A percentile compares a stretch with the other conserved stretches of the same genome.
These are phyloP conservation scores for Drosophila mayri DNA, from an alignment of 1,140 invertebrate species.

Conservation along the genomic window DNA sequence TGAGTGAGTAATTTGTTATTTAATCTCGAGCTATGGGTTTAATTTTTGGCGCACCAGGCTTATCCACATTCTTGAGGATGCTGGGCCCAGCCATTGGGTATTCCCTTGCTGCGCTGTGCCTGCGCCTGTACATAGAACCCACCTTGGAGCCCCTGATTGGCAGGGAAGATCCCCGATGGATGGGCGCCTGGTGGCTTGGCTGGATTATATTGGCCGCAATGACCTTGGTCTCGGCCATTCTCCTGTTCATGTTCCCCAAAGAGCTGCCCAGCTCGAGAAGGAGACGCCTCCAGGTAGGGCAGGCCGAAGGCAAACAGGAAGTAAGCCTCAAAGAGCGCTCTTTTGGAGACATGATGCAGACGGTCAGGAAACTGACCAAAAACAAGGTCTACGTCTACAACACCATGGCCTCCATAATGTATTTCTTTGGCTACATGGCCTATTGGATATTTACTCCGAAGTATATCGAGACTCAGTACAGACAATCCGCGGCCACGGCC, in stretches of 20 bases:
- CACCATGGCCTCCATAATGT: conserved; percentile 88
- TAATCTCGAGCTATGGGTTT: neutral
- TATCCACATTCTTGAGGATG: conserved; percentile 89
- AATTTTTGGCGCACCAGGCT: conserved; percentile 80
- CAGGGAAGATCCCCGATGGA: conserved; percentile 89
- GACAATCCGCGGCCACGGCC: conserved; percentile 89
- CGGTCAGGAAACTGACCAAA: conserved; percentile 73
- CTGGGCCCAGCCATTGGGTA: conserved; percentile 90
- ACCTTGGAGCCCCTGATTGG: conserved; percentile 88
- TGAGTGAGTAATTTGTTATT: conserved; percentile 86
- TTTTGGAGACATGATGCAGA: conserved; percentile 54
- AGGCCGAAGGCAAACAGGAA: neutral
- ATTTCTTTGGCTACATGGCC: conserved; percentile 90
- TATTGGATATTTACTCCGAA: conserved; percentile 92
- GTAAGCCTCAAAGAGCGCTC: conserved; percentile 36
- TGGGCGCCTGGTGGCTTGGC: conserved; percentile 94
- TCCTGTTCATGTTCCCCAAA: conserved; percentile 88
- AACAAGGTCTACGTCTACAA: conserved; percentile 89
- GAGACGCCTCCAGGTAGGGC: conserved; percentile 26
- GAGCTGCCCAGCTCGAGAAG: conserved; percentile 86
- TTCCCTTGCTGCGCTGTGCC: conserved; percentile 88
- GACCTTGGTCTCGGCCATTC: conserved; percentile 86
- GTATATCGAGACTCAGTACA: conserved; percentile 91
- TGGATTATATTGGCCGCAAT: conserved; percentile 89
- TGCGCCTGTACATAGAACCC: conserved; percentile 90